phyloP scores from a whole-genome alignment of 1,140 invertebrate genomes.

The Lasioglossum baleicum region DNA sequence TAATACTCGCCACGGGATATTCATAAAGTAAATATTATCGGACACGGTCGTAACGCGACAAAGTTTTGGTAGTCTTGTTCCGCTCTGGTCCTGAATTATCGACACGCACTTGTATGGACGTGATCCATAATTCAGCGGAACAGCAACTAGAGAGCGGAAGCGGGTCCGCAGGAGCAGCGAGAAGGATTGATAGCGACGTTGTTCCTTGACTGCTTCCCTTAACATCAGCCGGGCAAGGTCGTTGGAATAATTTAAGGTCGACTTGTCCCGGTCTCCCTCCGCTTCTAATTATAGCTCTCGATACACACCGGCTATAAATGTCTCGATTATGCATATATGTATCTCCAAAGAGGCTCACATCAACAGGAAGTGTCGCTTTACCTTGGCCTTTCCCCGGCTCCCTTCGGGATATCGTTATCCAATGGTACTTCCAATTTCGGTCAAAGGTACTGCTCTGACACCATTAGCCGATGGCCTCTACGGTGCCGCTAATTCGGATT shows the following conservation, averaged over 20 bases:
- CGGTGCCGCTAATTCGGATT: background rate
- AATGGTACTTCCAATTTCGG: background rate
- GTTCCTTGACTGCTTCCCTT: background rate
- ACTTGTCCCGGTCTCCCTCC: background rate
- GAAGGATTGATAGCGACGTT: background rate
- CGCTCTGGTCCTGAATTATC: background rate
- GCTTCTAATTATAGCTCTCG: constrained; percentile 24
- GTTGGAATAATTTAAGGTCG: constrained; percentile 24
- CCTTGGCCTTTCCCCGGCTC: constrained; percentile 25
- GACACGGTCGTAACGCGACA: background rate
- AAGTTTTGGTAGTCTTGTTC: background rate
- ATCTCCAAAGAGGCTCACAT: constrained; percentile 16
- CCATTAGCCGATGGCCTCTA: no score
- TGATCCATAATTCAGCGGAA: background rate
- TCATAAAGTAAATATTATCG: constrained; percentile 1
- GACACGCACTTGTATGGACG: background rate
- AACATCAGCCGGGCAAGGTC: constrained; percentile 9
- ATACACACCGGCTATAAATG: constrained; percentile 14
- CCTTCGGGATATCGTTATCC: background rate
- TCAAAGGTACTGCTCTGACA: background rate
- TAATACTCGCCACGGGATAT: background rate
- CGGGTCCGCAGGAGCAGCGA: background rate
- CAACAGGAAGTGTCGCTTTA: constrained; percentile 29
- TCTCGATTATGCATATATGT: background rate
- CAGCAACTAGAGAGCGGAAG: background rate